Percentiles rank a stretch among this genome's conserved stretches.
Evolutionary conservation across 2,113 vertebrate species (phyloP).

Genomic region (Labeo rohita): DNA sequence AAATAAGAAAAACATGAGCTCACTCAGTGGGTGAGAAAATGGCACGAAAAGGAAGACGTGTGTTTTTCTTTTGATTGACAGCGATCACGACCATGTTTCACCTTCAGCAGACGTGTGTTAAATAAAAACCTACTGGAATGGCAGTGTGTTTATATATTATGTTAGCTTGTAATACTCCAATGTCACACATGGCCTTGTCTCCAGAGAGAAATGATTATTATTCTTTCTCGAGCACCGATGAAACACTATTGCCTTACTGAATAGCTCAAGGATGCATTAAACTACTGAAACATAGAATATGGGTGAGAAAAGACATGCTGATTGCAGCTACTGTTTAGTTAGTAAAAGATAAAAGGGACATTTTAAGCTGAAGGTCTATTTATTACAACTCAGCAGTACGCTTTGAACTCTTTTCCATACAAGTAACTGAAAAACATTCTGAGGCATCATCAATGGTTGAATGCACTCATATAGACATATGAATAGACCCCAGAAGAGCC

Average conservation of each 20-base stretch:
- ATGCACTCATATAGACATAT: not conserved
- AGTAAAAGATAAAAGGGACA: not conserved
- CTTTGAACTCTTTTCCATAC: not conserved
- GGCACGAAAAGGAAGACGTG: not conserved
- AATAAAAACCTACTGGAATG: not conserved
- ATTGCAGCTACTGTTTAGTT: not conserved
- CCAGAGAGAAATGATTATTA: slow-evolving; percentile 6
- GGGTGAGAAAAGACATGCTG: not conserved
- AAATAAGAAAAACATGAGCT: not conserved
- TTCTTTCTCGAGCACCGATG: not conserved
- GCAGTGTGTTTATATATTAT: not conserved
- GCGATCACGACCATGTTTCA: not conserved
- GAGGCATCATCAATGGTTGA: not conserved
- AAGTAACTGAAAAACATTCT: not conserved
- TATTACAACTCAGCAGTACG: not conserved
- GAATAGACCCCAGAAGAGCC: not conserved
- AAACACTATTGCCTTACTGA: not conserved
- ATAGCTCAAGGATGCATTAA: slow-evolving; percentile 12
- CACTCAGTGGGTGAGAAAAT: not conserved
- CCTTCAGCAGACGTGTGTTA: not conserved
- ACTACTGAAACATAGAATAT: not conserved
- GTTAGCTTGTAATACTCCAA: not conserved
- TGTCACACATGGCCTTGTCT: not conserved
- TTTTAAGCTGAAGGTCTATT: slow-evolving; percentile 9
- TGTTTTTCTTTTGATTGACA: not conserved